These are phyloP conservation scores for Himalopsyche anomala DNA, from an alignment of 2,888 invertebrate genomes.

Conservation along the genomic window DNA sequence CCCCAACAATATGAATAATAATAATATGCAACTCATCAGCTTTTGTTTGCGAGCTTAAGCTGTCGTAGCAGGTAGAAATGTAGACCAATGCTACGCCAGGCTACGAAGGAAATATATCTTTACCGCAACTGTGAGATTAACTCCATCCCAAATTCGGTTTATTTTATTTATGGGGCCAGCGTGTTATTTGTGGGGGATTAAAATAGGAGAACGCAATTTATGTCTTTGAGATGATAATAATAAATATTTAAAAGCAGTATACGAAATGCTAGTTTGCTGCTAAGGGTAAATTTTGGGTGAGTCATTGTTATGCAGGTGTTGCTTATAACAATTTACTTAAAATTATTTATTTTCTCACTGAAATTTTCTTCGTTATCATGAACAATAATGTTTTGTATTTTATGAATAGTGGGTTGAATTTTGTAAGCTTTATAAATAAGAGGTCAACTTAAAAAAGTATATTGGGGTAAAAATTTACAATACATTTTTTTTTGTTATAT, in stretches of 20 bases:
- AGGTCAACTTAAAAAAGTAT: no score
- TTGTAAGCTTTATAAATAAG: no score
- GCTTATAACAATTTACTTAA: no score
- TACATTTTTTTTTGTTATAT: no score
- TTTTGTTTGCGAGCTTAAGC: constrained; percentile 41
- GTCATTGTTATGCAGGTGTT: background rate
- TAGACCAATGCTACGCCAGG: background rate
- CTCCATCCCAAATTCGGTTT: constrained; percentile 63
- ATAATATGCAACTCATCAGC: constrained; percentile 33
- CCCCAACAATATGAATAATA: constrained; percentile 11
- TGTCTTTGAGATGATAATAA: constrained; percentile 58
- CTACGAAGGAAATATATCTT: constrained; percentile 60
- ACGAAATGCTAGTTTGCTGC: background rate
- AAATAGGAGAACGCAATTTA: constrained; percentile 52
- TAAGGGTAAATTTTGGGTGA: background rate
- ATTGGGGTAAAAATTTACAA: no score
- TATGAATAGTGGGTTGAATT: no score
- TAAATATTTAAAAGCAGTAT: constrained; percentile 50
- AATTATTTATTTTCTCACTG: no score
- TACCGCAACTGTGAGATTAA: constrained; percentile 62
- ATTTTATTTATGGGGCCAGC: constrained; percentile 63
- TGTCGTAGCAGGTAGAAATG: constrained; percentile 17
- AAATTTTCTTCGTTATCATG: no score
- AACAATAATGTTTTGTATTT: no score
- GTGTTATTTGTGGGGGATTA: constrained; percentile 63